phyloP scores from a whole-genome alignment of 2,113 vertebrate species.

The Ceratotherium simum region DNA sequence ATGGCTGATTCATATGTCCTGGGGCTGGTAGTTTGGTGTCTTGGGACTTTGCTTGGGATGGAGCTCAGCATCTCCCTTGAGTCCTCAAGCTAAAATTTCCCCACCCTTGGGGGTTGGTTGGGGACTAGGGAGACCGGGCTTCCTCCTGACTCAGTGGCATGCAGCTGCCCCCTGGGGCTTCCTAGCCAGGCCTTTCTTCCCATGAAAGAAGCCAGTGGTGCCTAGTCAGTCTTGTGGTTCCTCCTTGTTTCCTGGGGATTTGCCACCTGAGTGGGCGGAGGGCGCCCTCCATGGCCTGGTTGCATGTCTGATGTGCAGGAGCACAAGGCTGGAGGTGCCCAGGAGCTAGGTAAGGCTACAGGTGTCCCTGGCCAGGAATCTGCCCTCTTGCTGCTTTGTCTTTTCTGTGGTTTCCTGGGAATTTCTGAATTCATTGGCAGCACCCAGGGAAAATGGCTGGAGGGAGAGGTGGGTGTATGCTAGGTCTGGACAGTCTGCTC shows the following conservation, averaged over 20 bases:
- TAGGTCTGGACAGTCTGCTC: not conserved
- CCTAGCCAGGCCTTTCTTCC: not conserved
- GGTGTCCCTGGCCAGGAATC: not conserved
- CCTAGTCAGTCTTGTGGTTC: not conserved
- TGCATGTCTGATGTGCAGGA: rapidly evolving
- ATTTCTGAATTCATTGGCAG: not conserved
- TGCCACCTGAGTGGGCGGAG: too few relatives aligned
- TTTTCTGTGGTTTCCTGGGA: not conserved
- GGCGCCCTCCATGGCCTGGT: not conserved
- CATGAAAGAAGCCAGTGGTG: rapidly evolving
- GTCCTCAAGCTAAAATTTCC: not conserved
- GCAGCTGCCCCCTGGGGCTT: not conserved
- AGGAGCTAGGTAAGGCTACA: not conserved
- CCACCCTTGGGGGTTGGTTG: too few relatives aligned
- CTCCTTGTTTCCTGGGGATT: not conserved
- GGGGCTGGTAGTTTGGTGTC: not conserved
- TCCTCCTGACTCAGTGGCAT: rapidly evolving
- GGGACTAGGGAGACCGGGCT: not conserved
- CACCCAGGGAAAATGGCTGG: not conserved
- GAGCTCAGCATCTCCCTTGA: not conserved
- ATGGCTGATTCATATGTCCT: not conserved
- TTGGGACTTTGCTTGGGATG: not conserved
- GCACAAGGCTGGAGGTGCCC: not conserved
- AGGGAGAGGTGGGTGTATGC: too few relatives aligned
- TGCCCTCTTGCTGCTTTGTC: not conserved